Evolutionary conservation across 2,797 vertebrate species (phyloP), one percentile per base, ranked within the genome.

Genomic region (Luscinia megarhynchos): DNA sequence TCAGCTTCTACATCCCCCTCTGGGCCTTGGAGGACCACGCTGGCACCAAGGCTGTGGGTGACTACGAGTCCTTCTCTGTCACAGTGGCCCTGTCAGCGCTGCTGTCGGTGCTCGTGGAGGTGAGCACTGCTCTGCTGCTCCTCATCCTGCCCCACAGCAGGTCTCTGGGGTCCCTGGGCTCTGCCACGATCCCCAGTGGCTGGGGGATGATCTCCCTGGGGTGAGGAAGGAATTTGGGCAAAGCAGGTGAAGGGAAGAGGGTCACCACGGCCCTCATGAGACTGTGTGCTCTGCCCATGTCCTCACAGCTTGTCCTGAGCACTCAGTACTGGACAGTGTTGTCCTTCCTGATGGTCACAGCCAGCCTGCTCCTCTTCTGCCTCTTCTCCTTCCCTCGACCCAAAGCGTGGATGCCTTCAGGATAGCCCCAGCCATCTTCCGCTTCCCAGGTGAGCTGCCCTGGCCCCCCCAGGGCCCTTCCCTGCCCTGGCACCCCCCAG

Each of bases 21-120:
- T 98, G 98, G 86, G 97, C 98, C 93, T 98, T 98, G 50, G 40
- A 92, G 34, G 81, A 98, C 97, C 90, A 53, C 0, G 84, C 96
- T 0, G 94, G 97, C 11, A 90, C 64, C 24, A 82, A 13, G 61
- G 89, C 66, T 2, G 76, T 94, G 0, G 85, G 95, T 0, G 99
- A 99, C 97, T 98, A 97, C 2, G 99, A 99, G 98, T 98, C 98
- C 61, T 98, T 99, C 23, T 97, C 98, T 0, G 80, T 99, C 78
- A 98, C 98, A 0, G 95, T 99, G 68, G 96, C 98, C 46, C 98
- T 99, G 17, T 98, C 98, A 0, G 97, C 97, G 0, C 73, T 98
- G 29, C 97, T 99, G 67, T 96, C 98, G 0, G 95, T 98, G 89
- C 98, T 97, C 1, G 3, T 97, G 43, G 99, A 99, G 99, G 99